These are phyloP conservation scores for Amazona guildingii DNA, from an alignment of 2,113 vertebrate species.

Conservation along the genomic window DNA sequence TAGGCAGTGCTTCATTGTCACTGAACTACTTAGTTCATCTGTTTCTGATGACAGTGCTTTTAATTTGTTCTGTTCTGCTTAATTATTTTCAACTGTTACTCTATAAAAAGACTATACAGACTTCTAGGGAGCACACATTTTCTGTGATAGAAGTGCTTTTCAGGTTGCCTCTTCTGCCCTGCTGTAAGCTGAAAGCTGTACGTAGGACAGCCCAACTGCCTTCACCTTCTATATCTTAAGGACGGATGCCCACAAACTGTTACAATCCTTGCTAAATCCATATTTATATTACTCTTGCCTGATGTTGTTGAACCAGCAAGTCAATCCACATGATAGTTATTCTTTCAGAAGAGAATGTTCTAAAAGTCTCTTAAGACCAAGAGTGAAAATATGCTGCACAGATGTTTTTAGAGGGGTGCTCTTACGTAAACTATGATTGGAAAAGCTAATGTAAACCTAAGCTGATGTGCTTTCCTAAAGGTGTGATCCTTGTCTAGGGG, in stretches of 20 bases:
- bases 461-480: neutral
- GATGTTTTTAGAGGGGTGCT: neutral
- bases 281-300: neutral
- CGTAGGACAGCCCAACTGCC: neutral
- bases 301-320: neutral
- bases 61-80: neutral
- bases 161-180: neutral
- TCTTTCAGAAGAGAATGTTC: neutral
- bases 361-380: neutral
- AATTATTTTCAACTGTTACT: neutral
- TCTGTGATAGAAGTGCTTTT: neutral
- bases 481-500: neutral
- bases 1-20: neutral
- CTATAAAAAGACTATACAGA: neutral
- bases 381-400: neutral
- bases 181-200: neutral
- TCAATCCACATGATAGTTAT: neutral
- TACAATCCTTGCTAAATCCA: neutral
- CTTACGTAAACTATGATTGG: neutral
- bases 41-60: neutral
- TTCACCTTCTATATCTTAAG: neutral
- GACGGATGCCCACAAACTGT: neutral
- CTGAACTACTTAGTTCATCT: neutral
- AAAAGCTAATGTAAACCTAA: neutral
- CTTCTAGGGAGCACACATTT: neutral